These are phyloP conservation scores for Bombus fervidus DNA, from an alignment of 1,140 invertebrate species.

Conservation along the genomic window DNA sequence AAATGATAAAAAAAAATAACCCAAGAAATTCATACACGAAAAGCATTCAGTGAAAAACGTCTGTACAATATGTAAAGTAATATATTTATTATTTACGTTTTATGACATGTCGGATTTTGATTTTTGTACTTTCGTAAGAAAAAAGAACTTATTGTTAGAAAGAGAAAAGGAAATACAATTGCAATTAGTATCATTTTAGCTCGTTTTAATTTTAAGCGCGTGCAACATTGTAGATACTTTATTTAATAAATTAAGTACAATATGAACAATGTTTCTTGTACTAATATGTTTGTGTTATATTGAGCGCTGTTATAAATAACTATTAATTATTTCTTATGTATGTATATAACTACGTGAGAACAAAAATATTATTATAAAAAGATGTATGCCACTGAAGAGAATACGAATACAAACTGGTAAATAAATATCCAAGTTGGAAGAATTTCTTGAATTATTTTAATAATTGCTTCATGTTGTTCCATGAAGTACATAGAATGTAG, in stretches of 20 bases:
- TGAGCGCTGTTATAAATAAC: slow-evolving; percentile 6
- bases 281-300: slow-evolving; percentile 8
- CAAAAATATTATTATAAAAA: not conserved
- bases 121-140: slow-evolving; percentile 25
- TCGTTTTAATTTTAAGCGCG: not conserved
- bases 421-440: slow-evolving; percentile 18
- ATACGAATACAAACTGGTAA: not conserved
- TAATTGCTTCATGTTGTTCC: not conserved
- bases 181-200: not conserved
- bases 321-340: slow-evolving; percentile 21
- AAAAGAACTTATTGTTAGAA: not conserved
- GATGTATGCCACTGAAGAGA: not conserved
- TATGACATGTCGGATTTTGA: slow-evolving; percentile 9
- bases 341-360: not conserved
- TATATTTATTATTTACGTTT: slow-evolving; percentile 26
- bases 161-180: not conserved
- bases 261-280: not conserved
- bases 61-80: slow-evolving; percentile 21
- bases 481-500: not conserved
- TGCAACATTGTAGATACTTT: slow-evolving; percentile 16
- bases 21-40: slow-evolving; percentile 48
- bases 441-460: slow-evolving; percentile 53
- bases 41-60: slow-evolving; percentile 17
- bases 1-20: slow-evolving; percentile 14
- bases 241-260: slow-evolving; percentile 35